These are phyloP conservation scores for Florisuga fusca DNA, from an alignment of 2,797 vertebrate species.

Conservation along the genomic window DNA sequence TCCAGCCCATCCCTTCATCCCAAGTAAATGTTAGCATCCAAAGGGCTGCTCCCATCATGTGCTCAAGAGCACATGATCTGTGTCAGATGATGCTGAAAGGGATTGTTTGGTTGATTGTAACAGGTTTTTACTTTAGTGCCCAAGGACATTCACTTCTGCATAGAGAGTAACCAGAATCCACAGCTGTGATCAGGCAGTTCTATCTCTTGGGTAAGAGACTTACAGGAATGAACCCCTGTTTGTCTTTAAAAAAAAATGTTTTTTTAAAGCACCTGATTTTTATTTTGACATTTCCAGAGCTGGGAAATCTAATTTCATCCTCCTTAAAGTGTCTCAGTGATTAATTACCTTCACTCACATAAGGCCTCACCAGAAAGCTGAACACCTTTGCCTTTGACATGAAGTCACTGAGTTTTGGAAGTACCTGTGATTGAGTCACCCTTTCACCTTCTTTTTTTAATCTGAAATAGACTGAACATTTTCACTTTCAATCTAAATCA, in stretches of 20 bases:
- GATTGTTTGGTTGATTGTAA: not conserved
- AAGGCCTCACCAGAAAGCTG: not conserved
- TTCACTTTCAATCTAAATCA: not conserved
- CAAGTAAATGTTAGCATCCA: not conserved
- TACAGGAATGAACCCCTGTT: not conserved
- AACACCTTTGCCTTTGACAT: not conserved
- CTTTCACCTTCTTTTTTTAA: not conserved
- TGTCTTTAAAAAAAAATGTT: not conserved
- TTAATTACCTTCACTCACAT: not conserved
- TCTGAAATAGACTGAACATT: not conserved
- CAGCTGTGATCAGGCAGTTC: not conserved
- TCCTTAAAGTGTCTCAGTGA: not conserved
- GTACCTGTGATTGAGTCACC: not conserved
- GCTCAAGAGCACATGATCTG: slow-evolving; percentile 43
- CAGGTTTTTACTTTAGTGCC: slow-evolving; percentile 34
- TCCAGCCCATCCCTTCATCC: slow-evolving; percentile 28
- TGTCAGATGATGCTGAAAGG: slow-evolving; percentile 53
- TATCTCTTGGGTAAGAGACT: not conserved
- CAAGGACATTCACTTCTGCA: not conserved
- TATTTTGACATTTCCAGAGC: not conserved
- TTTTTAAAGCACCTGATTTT: not conserved
- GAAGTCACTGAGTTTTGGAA: not conserved
- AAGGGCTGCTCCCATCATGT: slow-evolving; percentile 30
- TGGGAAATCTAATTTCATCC: not conserved
- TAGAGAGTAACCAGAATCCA: not conserved